These are phyloP conservation scores for Hyphantria cunea DNA, from an alignment of 1,140 invertebrate species.

Conservation along the genomic window DNA sequence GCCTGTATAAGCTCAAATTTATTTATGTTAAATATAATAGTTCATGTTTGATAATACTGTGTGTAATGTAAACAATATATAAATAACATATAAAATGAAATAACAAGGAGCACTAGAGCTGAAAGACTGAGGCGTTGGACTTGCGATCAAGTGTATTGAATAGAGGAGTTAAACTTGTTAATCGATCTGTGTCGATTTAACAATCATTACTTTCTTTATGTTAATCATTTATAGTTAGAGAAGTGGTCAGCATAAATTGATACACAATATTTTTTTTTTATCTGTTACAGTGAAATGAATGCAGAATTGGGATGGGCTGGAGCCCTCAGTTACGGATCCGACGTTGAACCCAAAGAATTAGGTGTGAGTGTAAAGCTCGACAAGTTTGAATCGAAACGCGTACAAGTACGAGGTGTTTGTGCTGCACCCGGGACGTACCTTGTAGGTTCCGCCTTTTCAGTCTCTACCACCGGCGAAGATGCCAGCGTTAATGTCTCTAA, in stretches of 20 bases:
- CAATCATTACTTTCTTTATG: too few species aligned
- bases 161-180: too few species aligned
- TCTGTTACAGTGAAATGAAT: constrained; percentile 52
- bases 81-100: too few species aligned
- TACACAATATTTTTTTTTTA: neutral
- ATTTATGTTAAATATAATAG: too few species aligned
- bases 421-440: constrained; percentile 73
- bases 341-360: constrained; percentile 48
- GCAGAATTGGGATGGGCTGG: constrained; percentile 69
- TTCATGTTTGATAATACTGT: too few species aligned
- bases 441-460: constrained; percentile 61
- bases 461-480: constrained; percentile 40
- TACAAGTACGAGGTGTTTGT: constrained; percentile 62
- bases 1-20: neutral
- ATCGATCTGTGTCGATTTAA: too few species aligned
- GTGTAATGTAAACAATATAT: too few species aligned
- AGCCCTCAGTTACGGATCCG: constrained; percentile 48
- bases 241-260: neutral
- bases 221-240: too few species aligned
- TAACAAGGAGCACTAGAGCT: too few species aligned
- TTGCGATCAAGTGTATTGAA: too few species aligned
- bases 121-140: too few species aligned
- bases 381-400: constrained; percentile 57
- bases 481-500: constrained; percentile 45
- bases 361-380: constrained; percentile 63